Percentiles rank a stretch among this genome's conserved stretches.
phyloP scores from a whole-genome alignment of 2,113 vertebrate species.

The Puma concolor region DNA sequence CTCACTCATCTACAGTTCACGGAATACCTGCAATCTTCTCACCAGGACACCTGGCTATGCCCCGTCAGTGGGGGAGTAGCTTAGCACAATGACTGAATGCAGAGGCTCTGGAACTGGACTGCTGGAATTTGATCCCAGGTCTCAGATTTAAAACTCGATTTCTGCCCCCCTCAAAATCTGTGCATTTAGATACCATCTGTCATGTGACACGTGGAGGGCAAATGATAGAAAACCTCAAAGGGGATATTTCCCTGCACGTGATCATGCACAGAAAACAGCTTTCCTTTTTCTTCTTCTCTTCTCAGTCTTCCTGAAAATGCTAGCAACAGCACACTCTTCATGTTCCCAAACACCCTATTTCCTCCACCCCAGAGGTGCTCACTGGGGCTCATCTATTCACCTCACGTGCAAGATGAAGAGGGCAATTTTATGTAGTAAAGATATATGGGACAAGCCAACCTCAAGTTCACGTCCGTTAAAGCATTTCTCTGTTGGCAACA shows the following conservation, averaged over 20 bases:
- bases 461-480: conserved; percentile 83
- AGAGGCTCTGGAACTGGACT: not conserved
- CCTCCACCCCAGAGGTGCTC: fast-evolving
- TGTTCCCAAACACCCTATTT: not conserved
- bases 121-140: not conserved
- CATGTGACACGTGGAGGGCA: not conserved
- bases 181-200: not conserved
- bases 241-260: not conserved
- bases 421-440: conserved; percentile 77
- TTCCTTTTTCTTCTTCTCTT: not conserved
- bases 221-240: not conserved
- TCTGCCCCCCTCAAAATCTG: not conserved
- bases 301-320: not conserved
- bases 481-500: conserved; percentile 74
- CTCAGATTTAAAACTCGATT: not conserved
- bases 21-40: not conserved
- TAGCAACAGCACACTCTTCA: not conserved
- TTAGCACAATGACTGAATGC: not conserved
- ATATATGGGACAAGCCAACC: conserved; percentile 81
- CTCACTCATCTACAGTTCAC: not conserved
- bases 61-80: no score
- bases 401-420: conserved; percentile 36
- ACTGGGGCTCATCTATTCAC: conserved; percentile 20
- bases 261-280: not conserved
- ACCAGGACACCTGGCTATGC: fast-evolving